phyloP scores from a whole-genome alignment of 2,113 vertebrate species.

The Peromyscus polionotus region DNA sequence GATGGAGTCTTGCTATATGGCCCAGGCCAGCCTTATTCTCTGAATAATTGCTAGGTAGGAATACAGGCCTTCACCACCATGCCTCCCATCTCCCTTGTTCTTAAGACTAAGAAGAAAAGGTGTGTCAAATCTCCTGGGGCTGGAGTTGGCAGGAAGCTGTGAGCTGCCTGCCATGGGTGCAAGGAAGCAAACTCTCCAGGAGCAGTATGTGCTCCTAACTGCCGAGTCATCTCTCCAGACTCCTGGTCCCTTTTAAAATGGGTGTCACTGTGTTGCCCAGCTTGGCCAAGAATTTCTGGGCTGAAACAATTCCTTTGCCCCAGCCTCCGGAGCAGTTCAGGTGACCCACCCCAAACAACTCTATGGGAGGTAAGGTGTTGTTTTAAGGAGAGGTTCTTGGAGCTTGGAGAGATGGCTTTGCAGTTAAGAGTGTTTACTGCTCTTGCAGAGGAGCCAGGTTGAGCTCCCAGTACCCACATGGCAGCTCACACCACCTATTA shows the following conservation, averaged over 20 bases:
- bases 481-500: neutral
- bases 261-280: neutral
- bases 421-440: neutral
- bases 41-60: neutral
- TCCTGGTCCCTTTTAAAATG: neutral
- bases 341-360: neutral
- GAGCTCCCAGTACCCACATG: neutral
- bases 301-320: neutral
- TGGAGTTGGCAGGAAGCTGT: too few species aligned
- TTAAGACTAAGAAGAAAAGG: neutral
- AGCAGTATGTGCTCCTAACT: neutral
- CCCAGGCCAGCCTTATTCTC: neutral
- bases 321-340: neutral
- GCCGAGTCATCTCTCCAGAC: neutral
- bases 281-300: neutral
- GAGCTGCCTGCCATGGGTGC: neutral
- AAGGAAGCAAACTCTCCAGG: neutral
- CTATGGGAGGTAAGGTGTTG: neutral
- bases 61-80: neutral
- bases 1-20: neutral
- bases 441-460: neutral
- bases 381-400: neutral
- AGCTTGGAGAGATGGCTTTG: neutral
- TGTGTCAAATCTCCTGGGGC: neutral
- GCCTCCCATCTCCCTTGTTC: neutral